Evolutionary conservation across 2,797 vertebrate species (phyloP).

Genomic region (Premnoplex brunnescens): DNA sequence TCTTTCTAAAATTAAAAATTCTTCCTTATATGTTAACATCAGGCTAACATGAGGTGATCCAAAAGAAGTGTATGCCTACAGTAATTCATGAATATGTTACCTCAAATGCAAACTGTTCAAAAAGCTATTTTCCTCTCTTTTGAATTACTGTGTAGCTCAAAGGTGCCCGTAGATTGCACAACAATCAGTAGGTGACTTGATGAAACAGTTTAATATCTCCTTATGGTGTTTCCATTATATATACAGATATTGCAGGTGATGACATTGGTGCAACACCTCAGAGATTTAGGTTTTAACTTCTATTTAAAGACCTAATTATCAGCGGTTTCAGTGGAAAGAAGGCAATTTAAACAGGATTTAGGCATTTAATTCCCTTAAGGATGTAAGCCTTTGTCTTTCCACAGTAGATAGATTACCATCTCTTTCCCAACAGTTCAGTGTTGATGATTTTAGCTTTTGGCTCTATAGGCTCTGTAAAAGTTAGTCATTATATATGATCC

Average conservation of each 20-base stretch:
- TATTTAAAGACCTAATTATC: not conserved
- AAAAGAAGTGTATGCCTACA: not conserved
- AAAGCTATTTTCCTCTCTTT: not conserved
- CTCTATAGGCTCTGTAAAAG: not conserved
- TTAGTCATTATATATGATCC: not conserved
- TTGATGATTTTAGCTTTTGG: not conserved
- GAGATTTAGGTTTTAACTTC: not conserved
- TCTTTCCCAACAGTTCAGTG: not conserved
- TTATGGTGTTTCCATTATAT: not conserved
- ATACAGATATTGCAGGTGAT: not conserved
- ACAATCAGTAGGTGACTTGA: not conserved
- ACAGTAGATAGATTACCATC: not conserved
- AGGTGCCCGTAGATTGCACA: not conserved
- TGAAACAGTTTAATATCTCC: not conserved
- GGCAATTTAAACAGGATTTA: conserved; percentile 28
- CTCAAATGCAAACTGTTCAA: not conserved
- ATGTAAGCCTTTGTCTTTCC: not conserved
- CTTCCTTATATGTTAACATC: not conserved
- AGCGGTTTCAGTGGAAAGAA: conserved; percentile 6
- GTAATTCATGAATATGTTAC: not conserved
- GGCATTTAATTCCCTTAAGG: not conserved
- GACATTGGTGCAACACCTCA: not conserved
- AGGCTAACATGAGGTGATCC: not conserved
- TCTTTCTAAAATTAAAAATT: not conserved
- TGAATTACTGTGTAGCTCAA: not conserved